These are phyloP conservation scores for Glossosoma conforme DNA, from an alignment of 1,140 invertebrate species.

Conservation along the genomic window DNA sequence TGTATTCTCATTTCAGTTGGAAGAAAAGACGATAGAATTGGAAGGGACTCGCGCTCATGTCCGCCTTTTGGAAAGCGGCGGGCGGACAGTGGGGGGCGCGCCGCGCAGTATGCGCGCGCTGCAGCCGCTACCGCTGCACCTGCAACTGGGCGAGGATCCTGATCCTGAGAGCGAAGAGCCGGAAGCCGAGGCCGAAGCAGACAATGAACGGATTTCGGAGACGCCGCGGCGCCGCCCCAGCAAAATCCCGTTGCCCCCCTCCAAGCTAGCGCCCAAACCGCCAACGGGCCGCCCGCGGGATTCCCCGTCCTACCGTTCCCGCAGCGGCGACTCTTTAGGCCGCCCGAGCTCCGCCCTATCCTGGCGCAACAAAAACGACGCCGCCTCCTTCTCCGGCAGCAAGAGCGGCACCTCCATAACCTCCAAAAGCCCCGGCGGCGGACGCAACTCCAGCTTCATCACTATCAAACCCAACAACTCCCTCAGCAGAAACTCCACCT, in stretches of 20 bases:
- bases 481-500: constrained; percentile 40
- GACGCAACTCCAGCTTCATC: constrained; percentile 22
- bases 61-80: constrained; percentile 59
- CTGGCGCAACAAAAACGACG: constrained; percentile 39
- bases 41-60: constrained; percentile 72
- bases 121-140: constrained; percentile 47
- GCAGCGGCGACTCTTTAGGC: constrained; percentile 43
- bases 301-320: constrained; percentile 38
- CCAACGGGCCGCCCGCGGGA: constrained; percentile 39
- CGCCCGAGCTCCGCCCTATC: constrained; percentile 48
- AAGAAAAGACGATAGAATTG: constrained; percentile 74
- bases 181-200: constrained; percentile 47
- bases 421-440: constrained; percentile 33
- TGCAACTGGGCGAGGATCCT: constrained; percentile 52
- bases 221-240: constrained; percentile 58
- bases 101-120: constrained; percentile 45
- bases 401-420: constrained; percentile 36
- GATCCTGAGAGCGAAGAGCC: constrained; percentile 58
- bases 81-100: constrained; percentile 36
- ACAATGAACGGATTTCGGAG: constrained; percentile 38
- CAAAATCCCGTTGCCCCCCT: constrained; percentile 63
- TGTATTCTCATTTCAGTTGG: constrained; percentile 54
- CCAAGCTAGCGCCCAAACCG: constrained; percentile 53
- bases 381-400: constrained; percentile 35
- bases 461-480: constrained; percentile 33